Evolutionary conservation across 2,797 vertebrate species (phyloP).

Genomic region (Lophius americanus): DNA sequence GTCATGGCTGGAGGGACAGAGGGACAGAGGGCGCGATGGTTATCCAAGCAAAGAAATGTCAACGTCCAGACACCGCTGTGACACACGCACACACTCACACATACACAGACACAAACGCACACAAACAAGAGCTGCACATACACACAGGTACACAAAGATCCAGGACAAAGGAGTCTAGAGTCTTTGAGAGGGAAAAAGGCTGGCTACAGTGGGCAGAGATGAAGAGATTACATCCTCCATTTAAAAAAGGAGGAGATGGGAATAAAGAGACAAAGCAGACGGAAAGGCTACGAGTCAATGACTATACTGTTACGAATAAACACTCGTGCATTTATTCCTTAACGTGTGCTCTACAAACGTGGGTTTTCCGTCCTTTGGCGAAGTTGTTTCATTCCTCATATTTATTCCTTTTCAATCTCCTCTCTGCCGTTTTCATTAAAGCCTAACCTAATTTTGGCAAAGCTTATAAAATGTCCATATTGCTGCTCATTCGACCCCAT

Average conservation of each 20-base stretch:
- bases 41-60: conserved; percentile 95
- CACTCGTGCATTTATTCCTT: conserved; percentile 59
- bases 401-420: conserved; percentile 56
- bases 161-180: conserved; percentile 90
- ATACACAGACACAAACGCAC: conserved; percentile 31
- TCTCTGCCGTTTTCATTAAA: conserved; percentile 72
- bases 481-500: conserved; percentile 81
- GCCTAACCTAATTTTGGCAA: conserved; percentile 74
- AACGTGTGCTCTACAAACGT: conserved; percentile 41
- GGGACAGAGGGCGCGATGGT: conserved; percentile 88
- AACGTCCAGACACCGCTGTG: conserved; percentile 80
- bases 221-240: conserved; percentile 86
- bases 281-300: conserved; percentile 53
- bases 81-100: conserved; percentile 54
- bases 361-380: conserved; percentile 8
- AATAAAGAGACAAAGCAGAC: conserved; percentile 61
- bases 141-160: conserved; percentile 71
- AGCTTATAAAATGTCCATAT: conserved; percentile 80
- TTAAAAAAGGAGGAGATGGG: conserved; percentile 64
- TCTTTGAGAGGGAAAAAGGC: conserved; percentile 92
- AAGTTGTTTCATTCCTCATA: conserved; percentile 38
- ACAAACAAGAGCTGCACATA: conserved; percentile 41
- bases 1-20: conserved; percentile 85
- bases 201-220: conserved; percentile 92
- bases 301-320: conserved; percentile 54